Evolutionary conservation across 2,888 invertebrate genomes (phyloP), one percentile per base, ranked within the genome.

Genomic region (Drosophila tanythrix): DNA sequence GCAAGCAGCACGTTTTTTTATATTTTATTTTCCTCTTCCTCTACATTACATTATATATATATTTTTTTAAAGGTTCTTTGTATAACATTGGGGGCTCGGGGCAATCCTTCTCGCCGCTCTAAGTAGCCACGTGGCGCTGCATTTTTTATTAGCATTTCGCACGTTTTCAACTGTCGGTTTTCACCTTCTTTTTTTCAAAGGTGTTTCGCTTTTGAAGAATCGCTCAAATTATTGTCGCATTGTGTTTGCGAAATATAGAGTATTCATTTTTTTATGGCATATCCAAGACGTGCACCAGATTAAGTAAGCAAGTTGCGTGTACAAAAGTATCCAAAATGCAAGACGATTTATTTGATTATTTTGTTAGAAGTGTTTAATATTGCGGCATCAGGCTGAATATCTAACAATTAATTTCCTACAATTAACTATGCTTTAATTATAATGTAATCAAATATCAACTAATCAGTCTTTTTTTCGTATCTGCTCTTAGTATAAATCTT

Each of bases 111-210:
- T 46, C 25, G 25, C 25, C 56, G 46, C 31, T 62, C 21, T 40
- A 51, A 55, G 58, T 52, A 68, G 56, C 69, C 72, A 74, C 70
- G 70, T 75, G 74, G 65, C 77, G 67, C 48, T 84, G 81, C 81
- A 86, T 83, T 81, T 88, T 85, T 88, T 78, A 85, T 85, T 76
- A 85, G 64, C 68, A 70, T 76, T 85, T 88, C 79, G 70, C 84
- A 88, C 88, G 74, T 85, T 75, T 64, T 52, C 72, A 83, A 70
- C 69, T 53, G 67, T 58, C 40, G 67, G 29, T 67, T 36, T 38
- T 66, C 66, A 67, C 62, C 53, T 43, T 2, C 18, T 35, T 31
- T 57, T 15, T 15, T 8, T 38, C 52, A 18, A 69, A 67, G 61
- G 53, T 64, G 63, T 71, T 66, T 35, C 51, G 51, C 56, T 11